A percentile compares a stretch with the other conserved stretches of the same genome.
These are phyloP conservation scores for Protobothrops mucrosquamatus DNA, from an alignment of 2,113 vertebrate genomes.

Conservation along the genomic window DNA sequence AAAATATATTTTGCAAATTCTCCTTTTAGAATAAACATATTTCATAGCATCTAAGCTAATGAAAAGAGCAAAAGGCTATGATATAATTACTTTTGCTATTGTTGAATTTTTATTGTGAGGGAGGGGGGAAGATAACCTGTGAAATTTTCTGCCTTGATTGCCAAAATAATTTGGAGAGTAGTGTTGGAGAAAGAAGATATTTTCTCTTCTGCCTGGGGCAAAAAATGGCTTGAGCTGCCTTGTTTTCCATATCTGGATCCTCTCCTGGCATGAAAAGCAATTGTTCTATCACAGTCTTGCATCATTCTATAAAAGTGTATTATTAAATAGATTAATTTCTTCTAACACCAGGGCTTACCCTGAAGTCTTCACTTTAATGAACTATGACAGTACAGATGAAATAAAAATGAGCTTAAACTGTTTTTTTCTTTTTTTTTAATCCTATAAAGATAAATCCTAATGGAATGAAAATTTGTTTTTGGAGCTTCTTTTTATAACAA, in stretches of 20 bases:
- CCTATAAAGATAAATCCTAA: constrained; percentile 22
- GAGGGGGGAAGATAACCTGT: not conserved
- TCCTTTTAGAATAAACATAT: not conserved
- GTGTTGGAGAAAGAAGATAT: not conserved
- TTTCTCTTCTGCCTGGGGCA: not conserved
- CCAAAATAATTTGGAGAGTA: not conserved
- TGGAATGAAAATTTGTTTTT: not conserved
- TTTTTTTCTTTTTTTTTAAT: not conserved
- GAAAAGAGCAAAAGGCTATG: not conserved
- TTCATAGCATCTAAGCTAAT: not conserved
- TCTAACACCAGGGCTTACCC: not conserved
- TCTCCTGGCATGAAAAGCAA: not conserved
- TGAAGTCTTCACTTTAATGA: constrained; percentile 23
- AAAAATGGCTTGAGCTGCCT: not conserved
- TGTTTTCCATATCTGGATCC: not conserved
- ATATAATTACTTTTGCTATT: not conserved
- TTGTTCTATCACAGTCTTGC: constrained; percentile 2
- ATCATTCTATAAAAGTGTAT: constrained; percentile 8
- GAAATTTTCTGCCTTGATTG: not conserved
- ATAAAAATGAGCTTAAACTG: constrained; percentile 19
- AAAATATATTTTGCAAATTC: not conserved
- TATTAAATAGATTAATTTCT: constrained; percentile 25
- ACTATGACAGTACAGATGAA: constrained; percentile 18
- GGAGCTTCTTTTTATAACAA: not conserved
- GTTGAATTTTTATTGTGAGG: not conserved